Evolutionary conservation across 2,113 vertebrate species (phyloP).

Genomic region (Microcebus tavaratra): DNA sequence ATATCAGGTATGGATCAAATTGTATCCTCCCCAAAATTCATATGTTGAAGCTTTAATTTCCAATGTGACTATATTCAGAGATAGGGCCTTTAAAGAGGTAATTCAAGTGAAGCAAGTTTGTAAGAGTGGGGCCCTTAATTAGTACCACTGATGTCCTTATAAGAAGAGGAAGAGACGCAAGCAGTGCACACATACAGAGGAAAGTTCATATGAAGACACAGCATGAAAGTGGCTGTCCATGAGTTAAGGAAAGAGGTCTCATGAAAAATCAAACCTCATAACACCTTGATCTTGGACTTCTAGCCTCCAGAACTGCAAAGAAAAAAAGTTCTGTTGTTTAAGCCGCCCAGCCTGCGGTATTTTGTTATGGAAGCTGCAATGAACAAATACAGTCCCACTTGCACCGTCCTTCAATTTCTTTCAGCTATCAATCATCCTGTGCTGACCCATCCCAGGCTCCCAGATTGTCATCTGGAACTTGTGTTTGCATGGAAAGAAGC

Average conservation of each 20-base stretch:
- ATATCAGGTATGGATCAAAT: neutral
- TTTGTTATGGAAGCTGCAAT: neutral
- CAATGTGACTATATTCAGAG: neutral
- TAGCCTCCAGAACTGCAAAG: neutral
- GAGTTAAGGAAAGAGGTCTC: neutral
- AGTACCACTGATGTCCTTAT: neutral
- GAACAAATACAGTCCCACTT: neutral
- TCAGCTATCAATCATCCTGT: neutral
- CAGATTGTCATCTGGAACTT: no score
- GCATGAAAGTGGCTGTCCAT: neutral
- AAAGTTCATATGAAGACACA: neutral
- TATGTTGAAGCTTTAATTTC: neutral
- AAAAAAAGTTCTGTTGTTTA: neutral
- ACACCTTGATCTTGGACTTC: neutral
- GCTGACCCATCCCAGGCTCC: neutral
- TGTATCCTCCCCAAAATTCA: neutral
- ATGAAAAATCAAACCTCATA: neutral
- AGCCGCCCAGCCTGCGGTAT: neutral
- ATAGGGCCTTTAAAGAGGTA: neutral
- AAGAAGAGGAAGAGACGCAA: neutral
- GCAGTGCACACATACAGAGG: fast-evolving
- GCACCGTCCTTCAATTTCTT: neutral
- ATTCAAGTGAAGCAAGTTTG: neutral
- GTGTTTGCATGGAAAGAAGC: neutral
- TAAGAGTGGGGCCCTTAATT: neutral